Evolutionary conservation across 2,888 invertebrate genomes (phyloP).

Genomic region (Clepsis dumicolana): DNA sequence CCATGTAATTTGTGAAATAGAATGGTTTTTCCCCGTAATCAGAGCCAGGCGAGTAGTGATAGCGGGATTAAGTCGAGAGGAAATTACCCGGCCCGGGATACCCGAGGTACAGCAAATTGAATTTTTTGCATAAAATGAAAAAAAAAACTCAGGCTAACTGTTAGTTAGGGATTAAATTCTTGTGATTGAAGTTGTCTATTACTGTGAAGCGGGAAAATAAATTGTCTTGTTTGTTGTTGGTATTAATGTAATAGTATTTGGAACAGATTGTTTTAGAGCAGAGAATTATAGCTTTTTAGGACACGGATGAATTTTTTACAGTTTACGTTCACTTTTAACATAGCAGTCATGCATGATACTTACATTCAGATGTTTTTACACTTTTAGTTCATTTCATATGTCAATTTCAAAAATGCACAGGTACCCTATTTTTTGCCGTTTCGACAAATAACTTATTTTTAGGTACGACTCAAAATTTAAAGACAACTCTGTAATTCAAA

Average conservation of each 20-base stretch:
- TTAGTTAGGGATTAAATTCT: conserved; percentile 5
- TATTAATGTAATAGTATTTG: not conserved
- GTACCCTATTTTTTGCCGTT: too few relatives aligned
- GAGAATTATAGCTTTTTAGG: too few relatives aligned
- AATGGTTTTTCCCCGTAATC: conserved; percentile 54
- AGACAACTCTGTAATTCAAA: not conserved
- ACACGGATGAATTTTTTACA: too few relatives aligned
- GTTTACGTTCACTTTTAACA: too few relatives aligned
- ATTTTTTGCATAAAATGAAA: conserved; percentile 53
- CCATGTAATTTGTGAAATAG: conserved; percentile 36
- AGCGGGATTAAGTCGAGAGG: conserved; percentile 59
- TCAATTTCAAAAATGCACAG: too few relatives aligned
- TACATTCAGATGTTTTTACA: too few relatives aligned
- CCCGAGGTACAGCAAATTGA: conserved; percentile 51
- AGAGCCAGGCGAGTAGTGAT: conserved; percentile 58
- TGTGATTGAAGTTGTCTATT: not conserved
- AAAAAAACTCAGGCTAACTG: conserved; percentile 27
- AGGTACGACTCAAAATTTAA: not conserved
- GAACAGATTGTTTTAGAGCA: not conserved
- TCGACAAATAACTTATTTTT: too few relatives aligned
- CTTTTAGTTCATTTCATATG: too few relatives aligned
- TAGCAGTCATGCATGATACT: too few relatives aligned
- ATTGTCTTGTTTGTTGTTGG: not conserved
- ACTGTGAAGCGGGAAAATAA: not conserved
- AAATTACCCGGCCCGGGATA: conserved; percentile 51